phyloP scores from a whole-genome alignment of 2,797 vertebrate species.

The Monodelphis domestica region DNA sequence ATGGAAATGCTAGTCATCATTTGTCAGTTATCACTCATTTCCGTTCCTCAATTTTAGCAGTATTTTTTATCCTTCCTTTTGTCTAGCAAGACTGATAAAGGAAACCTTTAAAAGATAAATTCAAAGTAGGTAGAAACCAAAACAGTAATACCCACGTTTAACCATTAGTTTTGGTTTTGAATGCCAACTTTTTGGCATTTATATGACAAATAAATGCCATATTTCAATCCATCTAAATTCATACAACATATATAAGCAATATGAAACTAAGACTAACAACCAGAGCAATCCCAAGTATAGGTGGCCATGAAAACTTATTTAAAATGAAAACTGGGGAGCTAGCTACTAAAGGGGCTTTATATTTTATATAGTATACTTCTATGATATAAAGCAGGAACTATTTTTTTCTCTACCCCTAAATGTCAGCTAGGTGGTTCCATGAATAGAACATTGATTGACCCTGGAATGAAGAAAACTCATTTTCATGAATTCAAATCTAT shows the following conservation, averaged over 20 bases:
- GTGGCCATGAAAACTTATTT: not conserved
- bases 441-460: too few relatives aligned
- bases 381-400: too few relatives aligned
- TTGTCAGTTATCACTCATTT: not conserved
- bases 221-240: not conserved
- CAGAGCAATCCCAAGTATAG: not conserved
- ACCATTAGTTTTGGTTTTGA: too few relatives aligned
- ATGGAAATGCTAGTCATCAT: not conserved
- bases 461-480: too few relatives aligned
- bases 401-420: too few relatives aligned
- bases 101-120: not conserved
- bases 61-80: not conserved
- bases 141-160: not conserved
- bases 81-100: not conserved
- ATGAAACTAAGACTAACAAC: not conserved
- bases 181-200: not conserved
- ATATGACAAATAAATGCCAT: too few relatives aligned
- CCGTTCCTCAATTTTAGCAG: not conserved
- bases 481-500: too few relatives aligned
- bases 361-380: too few relatives aligned
- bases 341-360: not conserved
- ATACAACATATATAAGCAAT: not conserved
- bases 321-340: not conserved
- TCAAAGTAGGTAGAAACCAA: not conserved
- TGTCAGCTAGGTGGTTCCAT: too few relatives aligned